phyloP scores from a whole-genome alignment of 2,797 vertebrate species.

The Harpagifer antarcticus region DNA sequence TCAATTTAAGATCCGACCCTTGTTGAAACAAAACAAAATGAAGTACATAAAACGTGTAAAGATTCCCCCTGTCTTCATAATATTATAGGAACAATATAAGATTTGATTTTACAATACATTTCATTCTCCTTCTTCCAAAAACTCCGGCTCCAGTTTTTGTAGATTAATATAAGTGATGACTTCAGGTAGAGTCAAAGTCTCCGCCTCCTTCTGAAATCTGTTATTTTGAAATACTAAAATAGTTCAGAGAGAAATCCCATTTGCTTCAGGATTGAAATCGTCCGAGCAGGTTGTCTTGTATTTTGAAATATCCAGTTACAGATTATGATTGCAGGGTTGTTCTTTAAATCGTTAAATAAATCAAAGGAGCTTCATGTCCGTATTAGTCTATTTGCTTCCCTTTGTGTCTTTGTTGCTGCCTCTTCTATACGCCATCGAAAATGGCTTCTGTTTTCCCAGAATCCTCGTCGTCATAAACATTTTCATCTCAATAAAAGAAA shows the following conservation, averaged over 20 bases:
- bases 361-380: constrained; percentile 18
- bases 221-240: constrained; percentile 64
- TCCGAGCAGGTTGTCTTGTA: constrained; percentile 43
- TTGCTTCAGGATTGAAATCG: constrained; percentile 15
- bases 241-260: constrained; percentile 34
- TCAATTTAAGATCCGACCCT: background rate
- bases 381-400: constrained; percentile 3
- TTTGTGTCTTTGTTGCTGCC: constrained; percentile 6
- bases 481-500: background rate
- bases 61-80: background rate
- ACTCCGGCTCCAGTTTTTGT: constrained; percentile 18
- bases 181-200: constrained; percentile 35
- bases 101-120: constrained; percentile 34
- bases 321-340: background rate
- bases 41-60: background rate
- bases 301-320: constrained; percentile 36
- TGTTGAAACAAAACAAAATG: background rate
- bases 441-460: constrained; percentile 39
- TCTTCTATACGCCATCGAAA: constrained; percentile 1
- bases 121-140: constrained; percentile 17
- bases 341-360: constrained; percentile 15
- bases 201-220: constrained; percentile 32
- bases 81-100: constrained; percentile 51
- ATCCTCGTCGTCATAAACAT: constrained; percentile 18
- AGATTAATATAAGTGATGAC: constrained; percentile 41